Evolutionary conservation across 2,797 vertebrate genomes (phyloP).

Genomic region (Anas capensis): DNA sequence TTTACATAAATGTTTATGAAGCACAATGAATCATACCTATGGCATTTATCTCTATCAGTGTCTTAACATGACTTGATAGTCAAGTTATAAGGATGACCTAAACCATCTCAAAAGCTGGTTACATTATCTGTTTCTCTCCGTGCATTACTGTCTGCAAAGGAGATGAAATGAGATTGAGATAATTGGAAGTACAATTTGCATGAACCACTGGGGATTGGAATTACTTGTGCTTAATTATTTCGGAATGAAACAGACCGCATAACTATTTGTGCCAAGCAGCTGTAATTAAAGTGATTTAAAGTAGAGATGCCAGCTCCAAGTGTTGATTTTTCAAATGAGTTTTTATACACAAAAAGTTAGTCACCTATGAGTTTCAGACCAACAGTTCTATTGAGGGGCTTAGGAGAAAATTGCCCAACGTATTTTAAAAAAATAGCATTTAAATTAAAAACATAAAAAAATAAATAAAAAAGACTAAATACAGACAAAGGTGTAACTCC

Average conservation of each 20-base stretch:
- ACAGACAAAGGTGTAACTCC: not conserved
- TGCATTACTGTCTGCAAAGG: conserved; percentile 36
- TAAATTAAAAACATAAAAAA: no score
- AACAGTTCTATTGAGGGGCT: not conserved
- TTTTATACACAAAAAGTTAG: conserved; percentile 28
- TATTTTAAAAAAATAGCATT: not conserved
- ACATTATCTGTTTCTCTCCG: conserved; percentile 50
- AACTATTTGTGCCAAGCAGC: conserved; percentile 71
- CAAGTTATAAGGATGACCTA: conserved; percentile 62
- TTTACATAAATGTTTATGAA: not conserved
- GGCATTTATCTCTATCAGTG: conserved; percentile 27
- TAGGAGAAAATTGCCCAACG: not conserved
- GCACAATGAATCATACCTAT: conserved; percentile 9
- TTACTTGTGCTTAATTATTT: conserved; percentile 61
- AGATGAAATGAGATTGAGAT: conserved; percentile 62
- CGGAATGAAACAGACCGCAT: conserved; percentile 71
- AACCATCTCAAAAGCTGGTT: conserved; percentile 48
- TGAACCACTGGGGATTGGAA: conserved; percentile 62
- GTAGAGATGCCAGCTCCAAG: conserved; percentile 55
- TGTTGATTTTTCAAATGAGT: conserved; percentile 61
- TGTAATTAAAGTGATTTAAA: conserved; percentile 77
- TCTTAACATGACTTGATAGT: conserved; percentile 40
- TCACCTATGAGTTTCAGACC: conserved; percentile 5
- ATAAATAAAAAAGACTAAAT: not conserved
- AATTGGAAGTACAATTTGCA: conserved; percentile 65